phyloP scores from a whole-genome alignment of 2,113 vertebrate species.

The Psittacara wagleri region DNA sequence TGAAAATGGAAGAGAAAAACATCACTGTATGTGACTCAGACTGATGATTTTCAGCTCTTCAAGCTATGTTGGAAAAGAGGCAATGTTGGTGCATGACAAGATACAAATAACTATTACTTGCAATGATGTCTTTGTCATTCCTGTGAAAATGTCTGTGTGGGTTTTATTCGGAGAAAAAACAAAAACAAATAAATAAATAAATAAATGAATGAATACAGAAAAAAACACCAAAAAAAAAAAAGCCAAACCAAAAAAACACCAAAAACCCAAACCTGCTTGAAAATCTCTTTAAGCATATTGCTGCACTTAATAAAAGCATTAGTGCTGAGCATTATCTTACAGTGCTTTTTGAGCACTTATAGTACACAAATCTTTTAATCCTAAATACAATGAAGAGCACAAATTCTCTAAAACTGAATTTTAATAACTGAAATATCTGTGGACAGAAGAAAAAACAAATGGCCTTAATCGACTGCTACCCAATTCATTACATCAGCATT shows the following conservation, averaged over 20 bases:
- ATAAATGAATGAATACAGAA: too few relatives aligned
- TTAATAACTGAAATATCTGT: neutral
- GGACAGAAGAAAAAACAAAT: neutral
- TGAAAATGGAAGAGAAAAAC: slow-evolving; percentile 56
- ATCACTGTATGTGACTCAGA: slow-evolving; percentile 66
- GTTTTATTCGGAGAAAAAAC: neutral
- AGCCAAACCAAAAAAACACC: neutral
- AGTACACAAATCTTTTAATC: neutral
- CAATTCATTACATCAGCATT: neutral
- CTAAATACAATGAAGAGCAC: neutral
- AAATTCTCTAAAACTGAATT: neutral
- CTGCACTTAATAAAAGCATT: neutral
- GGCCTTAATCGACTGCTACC: neutral
- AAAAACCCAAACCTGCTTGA: neutral
- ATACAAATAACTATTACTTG: slow-evolving; percentile 51
- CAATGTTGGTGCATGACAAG: slow-evolving; percentile 29
- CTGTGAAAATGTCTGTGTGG: slow-evolving; percentile 42
- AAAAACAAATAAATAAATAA: neutral
- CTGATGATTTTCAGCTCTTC: slow-evolving; percentile 64
- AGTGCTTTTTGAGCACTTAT: neutral
- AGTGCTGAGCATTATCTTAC: neutral
- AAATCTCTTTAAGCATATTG: neutral
- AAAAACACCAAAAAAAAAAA: neutral
- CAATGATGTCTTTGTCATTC: slow-evolving; percentile 50
- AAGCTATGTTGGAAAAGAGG: slow-evolving; percentile 51